Percentiles rank a stretch among this genome's conserved stretches.
phyloP scores from a whole-genome alignment of 2,113 vertebrate genomes.

The Burhinus bistriatus region DNA sequence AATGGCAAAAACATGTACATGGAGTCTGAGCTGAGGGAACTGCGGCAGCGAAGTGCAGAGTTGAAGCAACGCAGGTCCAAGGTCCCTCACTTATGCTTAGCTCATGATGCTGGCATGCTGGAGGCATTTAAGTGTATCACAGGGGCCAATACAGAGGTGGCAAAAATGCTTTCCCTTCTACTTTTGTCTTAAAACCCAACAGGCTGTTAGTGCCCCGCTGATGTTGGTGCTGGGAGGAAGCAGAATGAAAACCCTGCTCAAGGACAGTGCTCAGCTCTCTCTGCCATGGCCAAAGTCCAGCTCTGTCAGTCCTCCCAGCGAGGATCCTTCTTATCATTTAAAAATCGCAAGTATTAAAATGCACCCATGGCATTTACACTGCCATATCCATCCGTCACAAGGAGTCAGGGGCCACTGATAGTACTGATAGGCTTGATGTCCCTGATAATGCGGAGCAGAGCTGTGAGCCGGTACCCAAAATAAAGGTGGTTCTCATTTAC shows the following conservation, averaged over 20 bases:
- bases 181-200: background rate
- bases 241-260: rapidly evolving
- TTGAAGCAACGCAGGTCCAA: background rate
- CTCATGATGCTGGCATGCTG: background rate
- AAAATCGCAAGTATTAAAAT: background rate
- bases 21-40: background rate
- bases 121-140: background rate
- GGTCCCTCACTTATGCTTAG: background rate
- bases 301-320: background rate
- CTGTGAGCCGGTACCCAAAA: background rate
- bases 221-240: background rate
- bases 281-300: background rate
- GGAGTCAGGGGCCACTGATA: background rate
- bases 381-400: rapidly evolving
- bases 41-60: background rate
- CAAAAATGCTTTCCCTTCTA: background rate
- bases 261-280: background rate
- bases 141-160: rapidly evolving
- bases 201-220: background rate
- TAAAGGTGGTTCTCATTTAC: background rate
- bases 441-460: background rate
- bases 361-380: background rate
- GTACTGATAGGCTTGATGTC: background rate
- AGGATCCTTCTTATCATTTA: background rate
- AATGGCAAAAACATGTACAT: conserved; percentile 9